Percentiles rank a stretch among this genome's conserved stretches.
These are phyloP conservation scores for Eumacrocentrus americanus DNA, from an alignment of 2,888 invertebrate species.

Conservation along the genomic window DNA sequence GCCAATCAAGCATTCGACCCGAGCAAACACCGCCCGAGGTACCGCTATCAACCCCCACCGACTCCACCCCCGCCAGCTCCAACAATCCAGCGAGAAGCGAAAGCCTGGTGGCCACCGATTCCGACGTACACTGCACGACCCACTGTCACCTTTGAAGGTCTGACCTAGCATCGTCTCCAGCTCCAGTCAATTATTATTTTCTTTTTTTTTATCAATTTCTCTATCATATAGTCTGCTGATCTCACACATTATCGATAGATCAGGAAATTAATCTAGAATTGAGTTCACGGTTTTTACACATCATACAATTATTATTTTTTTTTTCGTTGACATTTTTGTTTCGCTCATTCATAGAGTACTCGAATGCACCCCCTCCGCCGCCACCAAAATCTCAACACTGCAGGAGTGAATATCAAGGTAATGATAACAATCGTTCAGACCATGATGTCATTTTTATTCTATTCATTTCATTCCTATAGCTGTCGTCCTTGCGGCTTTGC, in stretches of 20 bases:
- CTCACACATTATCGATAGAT: conserved; percentile 15
- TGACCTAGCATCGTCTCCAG: conserved; percentile 31
- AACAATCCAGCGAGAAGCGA: conserved; percentile 60
- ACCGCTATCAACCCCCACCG: conserved; percentile 76
- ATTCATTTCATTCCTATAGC: background rate
- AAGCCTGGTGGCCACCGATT: conserved; percentile 63
- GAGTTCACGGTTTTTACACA: background rate
- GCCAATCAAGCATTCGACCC: conserved; percentile 77
- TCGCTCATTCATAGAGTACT: conserved; percentile 55
- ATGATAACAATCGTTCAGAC: conserved; percentile 36
- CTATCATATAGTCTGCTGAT: background rate
- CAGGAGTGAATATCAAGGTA: conserved; percentile 60
- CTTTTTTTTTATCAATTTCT: background rate
- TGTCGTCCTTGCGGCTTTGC: no score
- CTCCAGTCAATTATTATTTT: conserved; percentile 6
- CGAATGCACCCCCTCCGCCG: conserved; percentile 59
- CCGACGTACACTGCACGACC: conserved; percentile 67
- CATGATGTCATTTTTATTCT: conserved; percentile 19
- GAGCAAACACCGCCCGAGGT: conserved; percentile 75
- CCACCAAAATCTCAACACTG: conserved; percentile 60
- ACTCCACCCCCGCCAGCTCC: conserved; percentile 62
- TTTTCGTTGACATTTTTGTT: conserved; percentile 40
- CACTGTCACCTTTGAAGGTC: conserved; percentile 79
- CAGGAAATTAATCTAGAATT: background rate
- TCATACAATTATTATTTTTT: conserved; percentile 33